phyloP scores from a whole-genome alignment of 2,888 invertebrate species.

The Endomychus coccineus region DNA sequence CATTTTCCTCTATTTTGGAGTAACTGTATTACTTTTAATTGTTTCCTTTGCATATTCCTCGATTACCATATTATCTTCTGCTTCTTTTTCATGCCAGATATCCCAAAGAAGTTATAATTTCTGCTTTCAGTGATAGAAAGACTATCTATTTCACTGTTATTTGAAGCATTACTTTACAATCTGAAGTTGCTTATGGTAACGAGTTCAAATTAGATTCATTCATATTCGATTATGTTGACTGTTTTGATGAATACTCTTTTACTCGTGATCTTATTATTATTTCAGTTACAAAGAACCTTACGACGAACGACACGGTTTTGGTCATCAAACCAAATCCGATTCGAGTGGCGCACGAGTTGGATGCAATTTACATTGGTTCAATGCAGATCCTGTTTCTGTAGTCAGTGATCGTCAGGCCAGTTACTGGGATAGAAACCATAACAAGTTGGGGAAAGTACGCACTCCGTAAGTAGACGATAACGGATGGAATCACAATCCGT shows the following conservation, averaged over 20 bases:
- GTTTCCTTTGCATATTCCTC: too few species aligned
- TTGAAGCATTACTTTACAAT: too few species aligned
- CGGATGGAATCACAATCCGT: background rate
- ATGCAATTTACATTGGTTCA: slow-evolving; percentile 42
- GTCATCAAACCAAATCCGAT: slow-evolving; percentile 43
- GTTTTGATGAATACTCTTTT: background rate
- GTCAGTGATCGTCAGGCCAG: slow-evolving; percentile 44
- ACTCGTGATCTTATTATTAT: slow-evolving; percentile 10
- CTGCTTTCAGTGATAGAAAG: too few species aligned
- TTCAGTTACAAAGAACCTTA: slow-evolving; percentile 42
- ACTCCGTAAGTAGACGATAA: slow-evolving; percentile 39
- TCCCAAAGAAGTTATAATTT: too few species aligned
- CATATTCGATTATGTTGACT: background rate
- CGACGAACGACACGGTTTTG: slow-evolving; percentile 44
- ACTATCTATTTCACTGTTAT: too few species aligned
- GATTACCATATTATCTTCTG: too few species aligned
- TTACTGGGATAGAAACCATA: slow-evolving; percentile 37
- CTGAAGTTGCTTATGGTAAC: slow-evolving; percentile 8
- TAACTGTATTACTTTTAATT: too few species aligned
- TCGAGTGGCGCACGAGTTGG: slow-evolving; percentile 46
- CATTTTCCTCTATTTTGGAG: too few species aligned
- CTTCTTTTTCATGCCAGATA: too few species aligned
- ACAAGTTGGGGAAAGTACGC: slow-evolving; percentile 42
- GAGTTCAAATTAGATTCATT: background rate
- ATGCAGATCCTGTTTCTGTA: slow-evolving; percentile 36